Evolutionary conservation across 2,113 vertebrate species (phyloP).

Genomic region (Gavialis gangeticus): DNA sequence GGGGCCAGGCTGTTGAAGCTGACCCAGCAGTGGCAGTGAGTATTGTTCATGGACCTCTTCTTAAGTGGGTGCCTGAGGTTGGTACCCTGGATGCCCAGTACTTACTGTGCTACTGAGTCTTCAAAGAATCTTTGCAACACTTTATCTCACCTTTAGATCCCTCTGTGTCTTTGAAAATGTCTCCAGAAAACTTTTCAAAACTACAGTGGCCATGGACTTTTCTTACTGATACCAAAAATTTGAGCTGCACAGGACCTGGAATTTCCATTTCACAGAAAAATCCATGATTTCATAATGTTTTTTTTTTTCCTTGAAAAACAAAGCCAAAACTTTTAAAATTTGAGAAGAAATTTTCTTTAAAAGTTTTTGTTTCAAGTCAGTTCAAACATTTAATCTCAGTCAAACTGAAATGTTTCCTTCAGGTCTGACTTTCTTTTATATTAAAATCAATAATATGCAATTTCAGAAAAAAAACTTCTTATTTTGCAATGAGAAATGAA

Average conservation of each 20-base stretch:
- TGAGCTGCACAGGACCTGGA: neutral
- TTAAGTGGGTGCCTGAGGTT: neutral
- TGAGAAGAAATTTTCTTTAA: conserved; percentile 52
- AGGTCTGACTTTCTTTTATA: conserved; percentile 52
- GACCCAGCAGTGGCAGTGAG: neutral
- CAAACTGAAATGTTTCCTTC: conserved; percentile 64
- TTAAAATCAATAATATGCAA: conserved; percentile 57
- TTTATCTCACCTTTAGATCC: neutral
- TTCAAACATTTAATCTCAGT: conserved; percentile 63
- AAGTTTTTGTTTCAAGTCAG: conserved; percentile 46
- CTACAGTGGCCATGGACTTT: neutral
- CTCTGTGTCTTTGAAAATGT: neutral
- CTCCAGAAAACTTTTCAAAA: neutral
- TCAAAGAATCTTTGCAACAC: neutral
- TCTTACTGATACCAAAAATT: neutral
- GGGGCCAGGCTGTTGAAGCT: neutral
- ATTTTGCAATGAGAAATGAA: conserved; percentile 49
- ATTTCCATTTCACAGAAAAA: conserved; percentile 3
- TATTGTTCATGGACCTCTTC: neutral
- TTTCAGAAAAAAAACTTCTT: conserved; percentile 49
- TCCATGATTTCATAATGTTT: neutral
- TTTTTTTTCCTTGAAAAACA: conserved; percentile 46
- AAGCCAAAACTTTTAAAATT: conserved; percentile 36
- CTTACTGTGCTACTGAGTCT: too few relatives aligned
- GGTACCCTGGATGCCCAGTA: too few relatives aligned